Evolutionary conservation across 2,888 invertebrate species (phyloP).

Genomic region (Zaprionus bogoriensis): DNA sequence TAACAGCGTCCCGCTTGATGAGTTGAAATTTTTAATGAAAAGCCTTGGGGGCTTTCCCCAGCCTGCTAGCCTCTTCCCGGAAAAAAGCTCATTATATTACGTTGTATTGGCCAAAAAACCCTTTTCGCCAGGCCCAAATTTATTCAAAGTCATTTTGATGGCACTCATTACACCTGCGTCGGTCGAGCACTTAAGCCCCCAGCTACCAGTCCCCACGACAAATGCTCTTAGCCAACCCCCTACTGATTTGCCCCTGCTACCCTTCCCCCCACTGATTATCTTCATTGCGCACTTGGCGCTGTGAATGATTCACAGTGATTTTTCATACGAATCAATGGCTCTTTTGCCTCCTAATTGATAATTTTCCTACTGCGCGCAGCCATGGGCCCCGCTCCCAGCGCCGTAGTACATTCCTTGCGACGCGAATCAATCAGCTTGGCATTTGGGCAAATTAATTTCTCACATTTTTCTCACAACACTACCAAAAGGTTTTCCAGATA

Average conservation of each 20-base stretch:
- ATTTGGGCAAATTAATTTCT: conserved; percentile 70
- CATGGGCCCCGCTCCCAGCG: background rate
- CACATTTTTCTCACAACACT: conserved; percentile 53
- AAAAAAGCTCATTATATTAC: conserved; percentile 37
- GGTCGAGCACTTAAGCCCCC: conserved; percentile 34
- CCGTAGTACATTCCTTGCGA: too few species aligned
- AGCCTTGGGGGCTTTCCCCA: conserved; percentile 13
- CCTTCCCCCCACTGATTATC: conserved; percentile 43
- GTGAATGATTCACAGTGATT: conserved; percentile 69
- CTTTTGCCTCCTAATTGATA: conserved; percentile 59
- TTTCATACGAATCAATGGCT: conserved; percentile 65
- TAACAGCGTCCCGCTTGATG: conserved; percentile 16
- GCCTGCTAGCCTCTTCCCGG: too few species aligned
- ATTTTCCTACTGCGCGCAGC: conserved; percentile 30
- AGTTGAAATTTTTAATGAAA: conserved; percentile 42
- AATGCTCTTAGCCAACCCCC: background rate
- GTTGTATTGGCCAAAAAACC: conserved; percentile 29
- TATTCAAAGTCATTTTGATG: conserved; percentile 44
- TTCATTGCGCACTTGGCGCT: conserved; percentile 35
- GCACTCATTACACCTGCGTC: conserved; percentile 51
- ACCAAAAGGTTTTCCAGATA: conserved; percentile 32
- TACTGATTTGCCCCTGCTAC: background rate
- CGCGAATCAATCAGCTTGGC: conserved; percentile 66
- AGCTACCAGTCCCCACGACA: too few species aligned
- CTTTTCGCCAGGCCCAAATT: conserved; percentile 20